A percentile compares a stretch with the other conserved stretches of the same genome.
phyloP scores from a whole-genome alignment of 2,113 vertebrate genomes.

The Peucedramus taeniatus region DNA sequence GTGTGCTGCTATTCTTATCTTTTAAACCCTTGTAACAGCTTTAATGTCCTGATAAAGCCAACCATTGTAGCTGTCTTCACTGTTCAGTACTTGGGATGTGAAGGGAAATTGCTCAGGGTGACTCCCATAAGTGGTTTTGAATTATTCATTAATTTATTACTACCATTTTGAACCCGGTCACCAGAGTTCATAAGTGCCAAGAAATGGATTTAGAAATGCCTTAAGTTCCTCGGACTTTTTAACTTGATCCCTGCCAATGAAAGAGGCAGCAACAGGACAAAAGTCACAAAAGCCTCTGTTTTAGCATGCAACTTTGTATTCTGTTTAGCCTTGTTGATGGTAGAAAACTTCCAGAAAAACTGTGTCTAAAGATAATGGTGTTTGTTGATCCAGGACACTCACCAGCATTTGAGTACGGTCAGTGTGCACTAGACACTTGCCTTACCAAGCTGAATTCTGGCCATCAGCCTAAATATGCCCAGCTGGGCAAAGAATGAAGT shows the following conservation, averaged over 20 bases:
- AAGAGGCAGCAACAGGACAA: neutral
- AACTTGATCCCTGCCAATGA: neutral
- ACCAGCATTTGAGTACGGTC: neutral
- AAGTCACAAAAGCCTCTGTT: neutral
- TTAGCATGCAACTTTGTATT: neutral
- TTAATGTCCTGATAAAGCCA: conserved; percentile 4
- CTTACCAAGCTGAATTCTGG: neutral
- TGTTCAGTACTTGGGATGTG: neutral
- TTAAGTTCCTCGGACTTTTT: neutral
- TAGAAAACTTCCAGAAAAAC: neutral
- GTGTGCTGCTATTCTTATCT: conserved; percentile 43
- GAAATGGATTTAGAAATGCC: neutral
- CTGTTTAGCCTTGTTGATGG: neutral
- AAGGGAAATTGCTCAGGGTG: neutral
- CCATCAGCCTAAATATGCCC: neutral
- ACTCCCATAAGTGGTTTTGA: neutral
- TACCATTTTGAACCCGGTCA: neutral
- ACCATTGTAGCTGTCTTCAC: conserved; percentile 7
- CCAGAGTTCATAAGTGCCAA: neutral
- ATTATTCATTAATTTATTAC: conserved; percentile 35
- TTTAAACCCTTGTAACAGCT: conserved; percentile 30
- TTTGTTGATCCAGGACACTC: neutral
- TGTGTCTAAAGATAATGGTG: neutral
- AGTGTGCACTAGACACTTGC: neutral
- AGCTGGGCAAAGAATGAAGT: neutral